Base-by-base conservation (phyloP, 2,888 invertebrate genomes). In the Thera obeliscata region DNA sequence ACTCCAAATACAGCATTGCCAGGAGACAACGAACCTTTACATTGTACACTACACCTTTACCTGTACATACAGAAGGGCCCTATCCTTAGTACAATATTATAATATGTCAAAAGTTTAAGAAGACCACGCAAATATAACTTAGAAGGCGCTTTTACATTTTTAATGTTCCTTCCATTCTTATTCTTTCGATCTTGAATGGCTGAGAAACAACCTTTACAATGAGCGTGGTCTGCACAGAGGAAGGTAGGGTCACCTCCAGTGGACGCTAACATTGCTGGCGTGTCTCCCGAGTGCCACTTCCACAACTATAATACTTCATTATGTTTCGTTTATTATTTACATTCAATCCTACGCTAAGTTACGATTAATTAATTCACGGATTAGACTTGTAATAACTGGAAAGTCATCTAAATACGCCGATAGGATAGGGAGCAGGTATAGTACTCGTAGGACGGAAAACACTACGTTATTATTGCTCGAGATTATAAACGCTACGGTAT, bases 381-480 rank as follows among this genome's bases (percentile, higher is more conserved):
- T 3, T 41, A 50, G 22, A 56, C 36, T 11, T 36, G 48, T 6
- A 62, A 12, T 22, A 41, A 61, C 33, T 41, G 67, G 60, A 63
- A 56, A 55, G 43, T 48, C 41, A 35, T 12, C 22, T 54, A 54
- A 50, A 50, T 52, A 56, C 33, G 54, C 54, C 56, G 38, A 58
- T 5, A 60, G 48, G 38, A 58, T 5, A 60, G 48, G 50, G 54
- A 54, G 59, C 48, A 12, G 9, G 60, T 62, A 58, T 6, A 54
- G 56, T 63, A 60, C 56, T 41, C n/a, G 55, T 54, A 50, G 70
- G 73, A 71, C 74, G 71, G 71, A 56, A 55, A 62, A 65, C 56
- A 66, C 69, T 67, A 66, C 64, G 67, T 57, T 67, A 71, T 72
- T 69, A 72, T 72, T 69, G 74, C 69, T 60, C 65, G 63, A 41